Evolutionary conservation across 2,888 invertebrate species (phyloP).

Genomic region (Furcula furcula): DNA sequence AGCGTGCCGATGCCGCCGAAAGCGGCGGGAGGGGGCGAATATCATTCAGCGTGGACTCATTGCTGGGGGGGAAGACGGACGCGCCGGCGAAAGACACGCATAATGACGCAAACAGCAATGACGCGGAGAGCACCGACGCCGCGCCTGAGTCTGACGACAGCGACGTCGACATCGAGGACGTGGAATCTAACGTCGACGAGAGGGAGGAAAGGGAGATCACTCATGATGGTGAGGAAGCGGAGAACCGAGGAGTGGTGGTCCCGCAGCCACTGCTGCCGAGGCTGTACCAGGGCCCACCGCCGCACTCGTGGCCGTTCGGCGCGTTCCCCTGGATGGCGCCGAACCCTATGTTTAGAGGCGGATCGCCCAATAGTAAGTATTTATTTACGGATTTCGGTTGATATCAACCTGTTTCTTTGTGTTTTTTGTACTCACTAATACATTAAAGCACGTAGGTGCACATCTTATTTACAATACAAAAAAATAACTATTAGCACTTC

Average conservation of each 20-base stretch:
- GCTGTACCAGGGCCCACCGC: constrained; percentile 78
- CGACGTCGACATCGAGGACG: constrained; percentile 76
- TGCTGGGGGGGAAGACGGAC: constrained; percentile 71
- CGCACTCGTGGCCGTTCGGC: constrained; percentile 83
- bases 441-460: no score
- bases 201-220: constrained; percentile 67
- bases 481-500: no score
- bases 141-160: constrained; percentile 68
- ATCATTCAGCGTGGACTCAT: constrained; percentile 87
- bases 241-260: constrained; percentile 80
- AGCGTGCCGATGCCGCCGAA: constrained; percentile 74
- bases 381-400: no score
- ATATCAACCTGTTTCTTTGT: no score
- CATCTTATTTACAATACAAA: no score
- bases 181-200: constrained; percentile 68
- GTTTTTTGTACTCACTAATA: no score
- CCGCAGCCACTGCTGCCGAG: constrained; percentile 86
- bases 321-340: constrained; percentile 86
- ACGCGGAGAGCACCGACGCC: constrained; percentile 63
- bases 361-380: constrained; percentile 83
- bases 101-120: constrained; percentile 46
- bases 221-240: constrained; percentile 72
- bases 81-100: constrained; percentile 48
- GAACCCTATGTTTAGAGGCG: constrained; percentile 81
- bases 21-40: constrained; percentile 84